Evolutionary conservation across 1,140 invertebrate species (phyloP).

Genomic region (Leptinotarsa texana): DNA sequence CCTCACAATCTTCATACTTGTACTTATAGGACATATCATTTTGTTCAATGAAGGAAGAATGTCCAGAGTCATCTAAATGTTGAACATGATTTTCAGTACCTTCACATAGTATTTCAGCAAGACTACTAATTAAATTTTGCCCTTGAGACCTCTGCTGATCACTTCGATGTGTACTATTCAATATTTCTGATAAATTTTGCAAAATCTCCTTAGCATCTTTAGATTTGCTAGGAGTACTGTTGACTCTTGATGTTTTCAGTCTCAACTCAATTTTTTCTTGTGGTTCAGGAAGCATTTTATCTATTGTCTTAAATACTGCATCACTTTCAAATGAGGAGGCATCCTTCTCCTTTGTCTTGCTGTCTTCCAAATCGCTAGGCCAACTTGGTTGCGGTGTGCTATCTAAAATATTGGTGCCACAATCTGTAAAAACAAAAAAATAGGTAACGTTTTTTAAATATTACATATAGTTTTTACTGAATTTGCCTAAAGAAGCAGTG

Average conservation of each 20-base stretch:
- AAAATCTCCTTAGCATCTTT: conserved; percentile 28
- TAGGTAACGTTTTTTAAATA: background rate
- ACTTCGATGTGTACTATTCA: conserved; percentile 29
- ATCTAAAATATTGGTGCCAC: conserved; percentile 14
- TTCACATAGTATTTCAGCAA: conserved; percentile 30
- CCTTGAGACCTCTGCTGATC: conserved; percentile 32
- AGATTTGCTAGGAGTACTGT: conserved; percentile 17
- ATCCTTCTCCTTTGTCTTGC: conserved; percentile 17
- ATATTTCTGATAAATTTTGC: conserved; percentile 33
- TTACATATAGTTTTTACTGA: background rate
- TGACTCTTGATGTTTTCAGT: background rate
- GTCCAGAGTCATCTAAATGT: conserved; percentile 33
- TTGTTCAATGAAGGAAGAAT: conserved; percentile 32
- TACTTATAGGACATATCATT: conserved; percentile 21
- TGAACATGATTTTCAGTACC: background rate
- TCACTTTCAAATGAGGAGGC: background rate
- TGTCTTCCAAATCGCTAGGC: conserved; percentile 20
- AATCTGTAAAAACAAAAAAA: background rate
- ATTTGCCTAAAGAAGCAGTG: background rate
- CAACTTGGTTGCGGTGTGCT: conserved; percentile 27
- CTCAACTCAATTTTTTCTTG: background rate
- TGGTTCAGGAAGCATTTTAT: conserved; percentile 30
- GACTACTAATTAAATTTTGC: conserved; percentile 28
- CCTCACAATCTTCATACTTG: conserved; percentile 10
- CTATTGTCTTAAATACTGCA: conserved; percentile 31